A percentile compares a stretch with the other conserved stretches of the same genome.
Evolutionary conservation across 1,140 invertebrate species (phyloP).

Genomic region (Phymastichus coffea): DNA sequence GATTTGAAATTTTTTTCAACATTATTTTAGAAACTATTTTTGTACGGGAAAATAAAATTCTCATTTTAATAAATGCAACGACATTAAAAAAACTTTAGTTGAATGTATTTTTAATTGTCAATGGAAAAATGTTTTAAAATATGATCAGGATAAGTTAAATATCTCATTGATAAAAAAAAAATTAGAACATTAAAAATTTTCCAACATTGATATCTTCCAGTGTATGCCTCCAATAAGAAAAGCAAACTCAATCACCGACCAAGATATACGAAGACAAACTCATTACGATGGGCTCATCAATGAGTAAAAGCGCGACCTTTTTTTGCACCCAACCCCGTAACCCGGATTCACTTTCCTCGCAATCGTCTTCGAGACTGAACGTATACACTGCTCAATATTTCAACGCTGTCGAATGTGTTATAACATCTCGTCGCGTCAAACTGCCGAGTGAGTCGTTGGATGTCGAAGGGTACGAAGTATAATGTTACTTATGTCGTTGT

Average conservation of each 20-base stretch:
- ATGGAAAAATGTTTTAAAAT: no score
- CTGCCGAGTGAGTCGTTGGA: background rate
- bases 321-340: background rate
- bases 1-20: no score
- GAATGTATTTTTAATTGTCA: no score
- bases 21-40: no score
- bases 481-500: slow-evolving; percentile 40
- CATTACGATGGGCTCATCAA: slow-evolving; percentile 9
- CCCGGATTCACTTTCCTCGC: slow-evolving; percentile 2
- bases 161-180: no score
- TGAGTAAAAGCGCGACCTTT: background rate
- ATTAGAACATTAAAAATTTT: no score
- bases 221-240: no score
- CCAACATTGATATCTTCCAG: no score
- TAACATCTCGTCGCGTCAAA: background rate
- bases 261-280: background rate
- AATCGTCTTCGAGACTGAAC: background rate
- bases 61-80: no score
- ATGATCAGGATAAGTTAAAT: no score
- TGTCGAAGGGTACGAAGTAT: background rate
- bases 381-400: slow-evolving; percentile 25
- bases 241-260: background rate
- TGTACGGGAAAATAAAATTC: no score
- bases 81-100: no score
- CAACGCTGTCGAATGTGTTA: background rate